A percentile compares a stretch with the other conserved stretches of the same genome.
phyloP scores from a whole-genome alignment of 2,797 vertebrate species.

The Pampus argenteus region DNA sequence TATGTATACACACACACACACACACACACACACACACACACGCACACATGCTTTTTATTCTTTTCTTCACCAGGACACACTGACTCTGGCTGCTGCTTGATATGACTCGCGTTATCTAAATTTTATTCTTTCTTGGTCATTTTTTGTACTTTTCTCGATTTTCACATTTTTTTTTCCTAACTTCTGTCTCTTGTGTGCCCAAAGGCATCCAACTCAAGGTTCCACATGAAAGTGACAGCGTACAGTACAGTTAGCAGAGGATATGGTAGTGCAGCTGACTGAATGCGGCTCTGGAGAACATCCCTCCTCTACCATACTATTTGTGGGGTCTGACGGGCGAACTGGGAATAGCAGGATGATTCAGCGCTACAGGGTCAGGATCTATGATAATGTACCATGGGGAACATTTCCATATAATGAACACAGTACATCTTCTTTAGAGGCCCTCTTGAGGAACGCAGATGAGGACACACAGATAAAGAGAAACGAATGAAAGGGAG shows the following conservation, averaged over 20 bases:
- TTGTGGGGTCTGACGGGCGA: constrained; percentile 64
- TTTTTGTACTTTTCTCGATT: constrained; percentile 1
- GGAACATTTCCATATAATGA: constrained; percentile 81
- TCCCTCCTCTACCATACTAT: constrained; percentile 40
- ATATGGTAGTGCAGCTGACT: constrained; percentile 1
- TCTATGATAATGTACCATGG: constrained; percentile 73
- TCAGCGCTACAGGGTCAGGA: constrained; percentile 73
- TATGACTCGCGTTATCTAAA: constrained; percentile 13
- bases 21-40: constrained; percentile 20
- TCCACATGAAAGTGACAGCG: constrained; percentile 24
- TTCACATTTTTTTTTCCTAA: background rate
- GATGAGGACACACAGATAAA: constrained; percentile 65
- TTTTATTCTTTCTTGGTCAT: background rate
- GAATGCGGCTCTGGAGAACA: constrained; percentile 31
- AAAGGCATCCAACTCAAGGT: constrained; percentile 19
- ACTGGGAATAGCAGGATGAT: constrained; percentile 71
- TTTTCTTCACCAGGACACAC: constrained; percentile 20
- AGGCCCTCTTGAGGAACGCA: constrained; percentile 65
- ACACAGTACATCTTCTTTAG: constrained; percentile 78
- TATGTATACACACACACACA: constrained; percentile 34
- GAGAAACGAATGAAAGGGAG: constrained; percentile 46
- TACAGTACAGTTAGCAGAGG: constrained; percentile 6
- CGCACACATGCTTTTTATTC: constrained; percentile 18
- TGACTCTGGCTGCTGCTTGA: constrained; percentile 1
- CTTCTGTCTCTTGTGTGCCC: background rate